A percentile compares a stretch with the other conserved stretches of the same genome.
Conservation (phyloP, 2,888 invertebrate genomes). For the Parnassius smintheus region DNA sequence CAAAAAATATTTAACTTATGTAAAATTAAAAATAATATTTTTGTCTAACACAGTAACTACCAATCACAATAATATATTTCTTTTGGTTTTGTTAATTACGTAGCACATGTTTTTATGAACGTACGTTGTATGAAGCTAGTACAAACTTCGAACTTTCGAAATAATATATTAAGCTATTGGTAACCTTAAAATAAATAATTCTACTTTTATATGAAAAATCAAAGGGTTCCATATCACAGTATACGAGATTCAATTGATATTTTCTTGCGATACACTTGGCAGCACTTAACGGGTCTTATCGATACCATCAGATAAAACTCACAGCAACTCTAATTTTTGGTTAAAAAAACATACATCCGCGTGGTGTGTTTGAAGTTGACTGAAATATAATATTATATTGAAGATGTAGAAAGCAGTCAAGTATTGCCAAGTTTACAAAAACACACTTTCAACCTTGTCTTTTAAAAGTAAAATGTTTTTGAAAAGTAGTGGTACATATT, state of each 20-base stretch:
- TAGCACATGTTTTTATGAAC: not conserved
- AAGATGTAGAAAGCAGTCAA: not conserved
- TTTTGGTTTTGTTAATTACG: not conserved
- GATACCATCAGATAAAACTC: not conserved
- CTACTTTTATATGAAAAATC: constrained; percentile 12
- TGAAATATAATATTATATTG: no score
- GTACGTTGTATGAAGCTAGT: constrained; percentile 4
- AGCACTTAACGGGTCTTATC: not conserved
- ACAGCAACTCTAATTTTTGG: no score
- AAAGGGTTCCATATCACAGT: constrained; percentile 49
- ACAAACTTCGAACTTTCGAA: constrained; percentile 4
- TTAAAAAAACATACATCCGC: no score
- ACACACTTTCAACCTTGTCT: not conserved
- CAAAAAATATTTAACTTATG: no score
- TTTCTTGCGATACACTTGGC: constrained; percentile 6
- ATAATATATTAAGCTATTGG: constrained; percentile 4
- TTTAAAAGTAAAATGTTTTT: not conserved
- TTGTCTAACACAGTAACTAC: no score
- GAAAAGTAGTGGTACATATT: not conserved
- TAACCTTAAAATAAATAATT: not conserved
- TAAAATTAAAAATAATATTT: no score
- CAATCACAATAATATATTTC: no score
- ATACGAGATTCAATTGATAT: constrained; percentile 41
- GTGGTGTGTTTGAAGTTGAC: no score
- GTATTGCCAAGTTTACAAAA: constrained; percentile 4